Evolutionary conservation across 1,140 invertebrate genomes (phyloP), one percentile per base, ranked within the genome.

Genomic region (Camponotus floridanus): DNA sequence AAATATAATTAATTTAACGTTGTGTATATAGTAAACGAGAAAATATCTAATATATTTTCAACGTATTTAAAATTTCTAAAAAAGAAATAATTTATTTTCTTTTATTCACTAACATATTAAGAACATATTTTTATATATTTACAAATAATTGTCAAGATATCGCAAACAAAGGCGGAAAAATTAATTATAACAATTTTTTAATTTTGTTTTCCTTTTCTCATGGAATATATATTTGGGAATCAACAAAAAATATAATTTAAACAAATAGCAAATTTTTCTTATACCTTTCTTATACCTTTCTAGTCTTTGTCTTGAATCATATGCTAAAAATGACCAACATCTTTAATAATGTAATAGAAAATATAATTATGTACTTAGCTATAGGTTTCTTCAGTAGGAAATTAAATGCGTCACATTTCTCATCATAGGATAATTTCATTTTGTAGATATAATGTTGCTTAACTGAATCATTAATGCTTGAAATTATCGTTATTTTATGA

Each of bases 401-500:
- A 76, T 2, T 18, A 3, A 62, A 42, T 18, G 45, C 3, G 31
- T 62, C 26, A 21, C 3, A 21, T 76, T 88, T 31, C 39, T 42
- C 64, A 64, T 42, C 1, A 26, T 26, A 11, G 31, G 18, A 73
- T 76, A 42, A 26, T 86, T 81, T 39, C 42, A 9, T 21, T 55
- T 13, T 11, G 13, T 51, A 57, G 1, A 13, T 21, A 39, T 21
- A 11, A 15, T 18, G 9, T 36, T 9, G 11, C 15, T 39, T 18
- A 18, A 36, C 45, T 42, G n/a, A 39, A 0, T 86, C 76, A 86
- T 61, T 59, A 59, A 42, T 7, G 5, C 39, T 57, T 59, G 70
- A 61, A 45, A 74, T 85, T 88, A 76, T n/a, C 73, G 7, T 0
- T 31, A 76, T 80, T 88, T 18, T 36, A 33, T 36, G 21, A 1